Evolutionary conservation across 92 coral and sea anemone genomes (phyloP), one percentile per base, ranked within the genome.

Genomic region (Phenganax marumi): DNA sequence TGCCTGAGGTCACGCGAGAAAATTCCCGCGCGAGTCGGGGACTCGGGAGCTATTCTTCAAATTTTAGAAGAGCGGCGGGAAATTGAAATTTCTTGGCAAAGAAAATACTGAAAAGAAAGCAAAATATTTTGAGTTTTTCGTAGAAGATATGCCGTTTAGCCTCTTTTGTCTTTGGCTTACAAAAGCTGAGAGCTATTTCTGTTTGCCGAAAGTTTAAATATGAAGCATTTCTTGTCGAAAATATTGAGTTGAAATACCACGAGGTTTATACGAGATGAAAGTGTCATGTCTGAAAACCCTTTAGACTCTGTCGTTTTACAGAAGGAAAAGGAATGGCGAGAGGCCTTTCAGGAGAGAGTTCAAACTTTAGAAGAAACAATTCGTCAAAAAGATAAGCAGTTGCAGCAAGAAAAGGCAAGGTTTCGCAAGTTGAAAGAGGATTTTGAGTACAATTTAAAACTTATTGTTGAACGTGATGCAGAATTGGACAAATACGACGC

Each of bases 271-370:
- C 47, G 47, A 68, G 73, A 68, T 18, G 11, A 18, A 19, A 13
- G 63, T 19, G 21, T 56, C 21, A 58, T 73, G 58, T 73, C 78
- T 12, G 25, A 66, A 52, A 76, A 60, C 49, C 58, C 80, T 50
- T 68, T 89, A 65, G 87, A 81, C 75, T 84, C 89, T 39, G 91
- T 94, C 14, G 98, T 94, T 55, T 76, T 92, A 75, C 97, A 90
- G 79, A 94, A 94, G 84, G 98, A 94, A 86, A 90, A 85, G 84
- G 97, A 94, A 84, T 94, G 97, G 98, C 91, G 87, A 52, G 94
- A 94, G 54, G 98, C 93, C 2, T 97, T 90, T 66, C 91, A 86
- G 13, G 85, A 92, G 21, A 90, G 92, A 33, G 83, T 87, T 61
- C 55, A 92, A 48, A 85, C 95, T 2, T 57, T 94, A 74, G 91